Evolutionary conservation across 2,888 invertebrate genomes (phyloP), one percentile per base, ranked within the genome.

Genomic region (Apantesis nais): DNA sequence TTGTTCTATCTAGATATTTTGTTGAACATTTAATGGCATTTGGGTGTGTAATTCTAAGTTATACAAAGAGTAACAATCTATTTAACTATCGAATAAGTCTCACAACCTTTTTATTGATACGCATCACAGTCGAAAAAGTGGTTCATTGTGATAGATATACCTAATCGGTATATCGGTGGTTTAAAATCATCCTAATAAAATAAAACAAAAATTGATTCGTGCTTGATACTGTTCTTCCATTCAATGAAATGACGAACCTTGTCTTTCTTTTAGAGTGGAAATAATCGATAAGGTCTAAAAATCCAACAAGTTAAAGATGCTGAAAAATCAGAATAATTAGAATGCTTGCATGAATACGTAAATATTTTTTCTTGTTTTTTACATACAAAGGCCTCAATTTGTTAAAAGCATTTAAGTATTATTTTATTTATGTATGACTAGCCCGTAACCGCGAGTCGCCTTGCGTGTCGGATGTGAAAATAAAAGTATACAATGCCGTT

Each of bases 381-480:
- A 65, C 34, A 65, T n/a, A 52, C 39, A 62, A 71, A 71, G 62
- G 67, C 67, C 73, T 75, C 31, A 74, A 79, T 77, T 71, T 79
- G 79, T 72, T 81, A 75, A 74, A 69, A 71, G 73, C 70, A 81
- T 75, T 72, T 79, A 77, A 71, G 70, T 65, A 74, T 67, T 78
- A 69, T 74, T 72, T 72, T 73, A 77, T 79, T 77, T 79, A 72
- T 52, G 55, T 55, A 70, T 75, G 68, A 75, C 75, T 61, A 74
- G 77, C 70, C 63, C 62, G 66, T 71, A 68, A 61, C 68, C 64
- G 69, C 70, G 68, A 68, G 62, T 64, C 22, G 62, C 66, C 60
- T 81, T 72, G 79, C 79, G 79, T 79, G 79, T 72, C 73, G 67
- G 29, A 67, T 72, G 63, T 75, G 70, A 73, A 81, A 79, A 75